These are phyloP conservation scores for Hedya salicella DNA, from an alignment of 2,888 invertebrate species.

Conservation along the genomic window DNA sequence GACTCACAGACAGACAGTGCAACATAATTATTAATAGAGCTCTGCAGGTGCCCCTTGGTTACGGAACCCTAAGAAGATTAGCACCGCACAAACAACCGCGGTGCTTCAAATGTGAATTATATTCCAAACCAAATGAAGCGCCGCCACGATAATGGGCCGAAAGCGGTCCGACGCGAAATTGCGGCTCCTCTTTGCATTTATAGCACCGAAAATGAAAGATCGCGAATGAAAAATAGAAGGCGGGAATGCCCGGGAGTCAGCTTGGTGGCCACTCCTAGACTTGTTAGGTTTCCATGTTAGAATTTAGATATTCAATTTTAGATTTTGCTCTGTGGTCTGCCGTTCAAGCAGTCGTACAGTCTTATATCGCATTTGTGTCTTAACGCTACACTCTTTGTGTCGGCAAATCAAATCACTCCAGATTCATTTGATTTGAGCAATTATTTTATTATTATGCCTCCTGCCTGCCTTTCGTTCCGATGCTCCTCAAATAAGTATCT, in stretches of 20 bases:
- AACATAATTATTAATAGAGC: too few species aligned
- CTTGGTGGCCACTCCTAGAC: slow-evolving; percentile 30
- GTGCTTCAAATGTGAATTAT: slow-evolving; percentile 53
- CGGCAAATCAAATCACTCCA: too few species aligned
- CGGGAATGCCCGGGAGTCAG: slow-evolving; percentile 45
- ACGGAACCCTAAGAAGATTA: slow-evolving; percentile 31
- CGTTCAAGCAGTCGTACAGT: too few species aligned
- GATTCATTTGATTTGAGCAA: too few species aligned
- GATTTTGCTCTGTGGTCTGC: not conserved
- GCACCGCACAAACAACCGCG: slow-evolving; percentile 33
- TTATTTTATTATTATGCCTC: too few species aligned
- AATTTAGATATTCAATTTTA: not conserved
- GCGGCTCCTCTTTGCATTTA: slow-evolving; percentile 71
- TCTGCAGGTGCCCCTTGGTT: too few species aligned
- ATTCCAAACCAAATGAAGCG: slow-evolving; percentile 59
- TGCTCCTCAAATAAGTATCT: too few species aligned
- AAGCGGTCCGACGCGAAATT: slow-evolving; percentile 61
- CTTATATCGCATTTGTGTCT: too few species aligned
- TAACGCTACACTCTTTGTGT: too few species aligned
- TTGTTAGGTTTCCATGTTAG: slow-evolving; percentile 6
- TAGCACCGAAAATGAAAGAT: slow-evolving; percentile 71
- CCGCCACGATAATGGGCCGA: slow-evolving; percentile 55
- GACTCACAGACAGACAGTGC: too few species aligned
- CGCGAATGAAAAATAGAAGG: slow-evolving; percentile 60
- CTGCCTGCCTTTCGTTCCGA: too few species aligned